Base-by-base conservation (phyloP, 2,888 invertebrate species). In the Leptinotarsa haldemani region DNA sequence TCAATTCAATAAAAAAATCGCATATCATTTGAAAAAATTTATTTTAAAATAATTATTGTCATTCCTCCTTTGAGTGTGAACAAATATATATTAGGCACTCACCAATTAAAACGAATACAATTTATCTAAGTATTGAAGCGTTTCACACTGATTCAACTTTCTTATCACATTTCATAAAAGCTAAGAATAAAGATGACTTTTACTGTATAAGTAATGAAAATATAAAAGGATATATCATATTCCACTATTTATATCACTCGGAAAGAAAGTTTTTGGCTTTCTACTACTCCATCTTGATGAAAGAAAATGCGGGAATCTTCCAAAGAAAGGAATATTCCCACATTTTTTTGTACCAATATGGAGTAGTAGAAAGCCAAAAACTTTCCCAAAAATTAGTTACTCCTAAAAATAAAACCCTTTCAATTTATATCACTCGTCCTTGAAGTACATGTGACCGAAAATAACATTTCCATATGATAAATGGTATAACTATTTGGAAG, bases 111-210 rank as follows among this genome's bases (percentile, higher is more conserved):
- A 52, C 40, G 5, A 25, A 40, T 40, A 15, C 7, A 15, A 64
- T 40, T n/a, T 16, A 64, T 20, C 46, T 25, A 4, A 22, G 15
- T 65, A 56, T 13, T 18, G 22, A 12, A 22, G 20, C 22, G 13
- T 22, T 56, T 56, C 56, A 56, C 22, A 56, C 56, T 25, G 20
- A 22, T 15, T 56, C 56, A 25, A 18, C 13, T 61, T 61, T 25
- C n/a, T 61, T 61, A 61, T 61, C 61, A 61, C 61, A 61, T 61
- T 30, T 61, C 16, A 18, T 61, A 61, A 61, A 61, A 61, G 30
- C 61, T 30, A 61, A 40, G 20, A n/a, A 56, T 56, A 61, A 30
- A 61, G 18, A 30, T 61, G 2, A 30, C n/a, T 40, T 30, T 61
- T n/a, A 61, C 16, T n/a, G n/a, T 61, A 30, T 30, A 22, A 61